Evolutionary conservation across 1,140 invertebrate genomes (phyloP), one percentile per base, ranked within the genome.

Genomic region (Lordiphosa collinella): DNA sequence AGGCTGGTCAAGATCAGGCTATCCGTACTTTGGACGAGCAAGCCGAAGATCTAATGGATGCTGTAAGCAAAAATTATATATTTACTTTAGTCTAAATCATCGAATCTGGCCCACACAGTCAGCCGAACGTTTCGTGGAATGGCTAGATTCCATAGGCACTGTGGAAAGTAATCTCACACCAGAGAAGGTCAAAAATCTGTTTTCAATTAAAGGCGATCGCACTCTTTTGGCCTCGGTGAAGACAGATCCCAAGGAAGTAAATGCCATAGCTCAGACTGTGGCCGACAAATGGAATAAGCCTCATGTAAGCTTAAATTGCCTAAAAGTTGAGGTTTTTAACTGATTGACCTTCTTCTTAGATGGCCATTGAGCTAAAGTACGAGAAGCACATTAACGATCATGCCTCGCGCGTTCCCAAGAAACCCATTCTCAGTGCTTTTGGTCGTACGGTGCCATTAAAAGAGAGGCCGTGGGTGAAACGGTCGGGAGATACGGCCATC

Each of bases 271-370:
- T 4, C 76, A 88, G 56, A 76, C 85, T 1, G 79, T 89, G 0
- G 87, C 87, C 14, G 71, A 88, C 11, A 87, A 87, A 48, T 88
- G 82, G 86, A 89, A 89, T 38, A 73, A 86, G 3, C 87, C 85
- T 2, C 58, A 89, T 52, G 87, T 89, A 18, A 48, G 65, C 6
- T 10, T 2, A 3, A 7, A 2, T 25, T 43, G 9, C 7, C 13
- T 10, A 0, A 8, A 36, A 8, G 35, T 12, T 6, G 13, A 37
- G 10, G 29, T 32, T 4, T 32, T 25, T 18, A 22, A 11, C 4
- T 38, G 3, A 31, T 31, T 31, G 4, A 43, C 7, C 1, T 0
- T 38, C 9, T n/a, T 6, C 1, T 6, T 25, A 88, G 87, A 86
- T 87, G 70, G 78, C 87, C 4, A 87, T 89, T 16, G 87, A 89